Evolutionary conservation across 2,888 invertebrate species (phyloP), one percentile per base, ranked within the genome.

Genomic region (Idaea dimidiata): DNA sequence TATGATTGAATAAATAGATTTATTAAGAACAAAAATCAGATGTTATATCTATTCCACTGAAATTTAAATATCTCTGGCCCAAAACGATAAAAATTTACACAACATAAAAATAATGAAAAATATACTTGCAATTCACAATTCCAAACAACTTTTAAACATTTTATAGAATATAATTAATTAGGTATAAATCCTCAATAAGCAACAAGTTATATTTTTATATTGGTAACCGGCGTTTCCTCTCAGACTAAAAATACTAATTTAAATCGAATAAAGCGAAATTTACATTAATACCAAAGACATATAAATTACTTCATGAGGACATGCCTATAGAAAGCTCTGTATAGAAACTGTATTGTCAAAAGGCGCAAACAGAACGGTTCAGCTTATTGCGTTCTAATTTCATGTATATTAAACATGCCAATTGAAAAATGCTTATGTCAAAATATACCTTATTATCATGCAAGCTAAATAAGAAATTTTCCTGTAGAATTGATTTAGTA

Each of bases 171-270:
- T 88, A 88, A 86, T 88, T 88, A 88, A 86, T 88, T 84, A 43
- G 43, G 43, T 43, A 89, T 86, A 88, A 89, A 72, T 88, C 84
- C 86, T 91, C 89, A 92, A 90, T 91, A 90, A 90, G 87, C 91
- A 92, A 92, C 91, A 91, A 91, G 87, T 89, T 85, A 89, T 90
- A 90, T 84, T 87, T 90, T 89, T 89, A 91, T 89, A 90, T 88
- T 92, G 92, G 92, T 92, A 92, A 92, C 92, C 92, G 91, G 91
- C 91, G 91, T 89, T 92, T 91, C 82, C 86, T 90, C 87, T 92
- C 91, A 91, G 92, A 92, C 92, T 92, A 91, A 87, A 86, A 90
- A 88, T 86, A 89, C 89, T 91, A 91, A 88, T 82, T 86, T 88
- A 90, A 79, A 86, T 85, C 86, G 75, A 88, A 88, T 85, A 85